Base-by-base conservation (phyloP, 1,140 invertebrate species). In the Drosophila carrolli region DNA sequence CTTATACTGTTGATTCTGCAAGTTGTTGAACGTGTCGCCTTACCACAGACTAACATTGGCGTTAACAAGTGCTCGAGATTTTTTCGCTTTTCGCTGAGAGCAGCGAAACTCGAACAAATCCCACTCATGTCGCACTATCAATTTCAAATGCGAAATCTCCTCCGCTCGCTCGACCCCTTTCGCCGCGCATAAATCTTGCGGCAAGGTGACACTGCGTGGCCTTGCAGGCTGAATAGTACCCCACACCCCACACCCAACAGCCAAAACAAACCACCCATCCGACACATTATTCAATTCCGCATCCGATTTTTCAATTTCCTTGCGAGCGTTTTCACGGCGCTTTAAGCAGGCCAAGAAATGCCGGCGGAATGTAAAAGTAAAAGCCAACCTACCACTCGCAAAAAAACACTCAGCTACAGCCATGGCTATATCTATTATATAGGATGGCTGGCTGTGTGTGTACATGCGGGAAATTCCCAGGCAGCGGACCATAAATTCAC, bases 401-500 rank as follows among this genome's bases (percentile, higher is more conserved):
- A 23, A 50, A 19, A 35, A 43, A 29, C 46, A 47, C 38, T 53
- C 47, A 37, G 50, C 40, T 58, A 57, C 38, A 54, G 32, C 40
- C 66, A 59, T 55, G 44, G 59, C 46, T 65, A 43, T 80, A 62
- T 60, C 47, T 71, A 46, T 63, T 75, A 51, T 70, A 68, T 62
- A 19, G 44, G 46, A 44, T 57, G 56, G 50, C 59, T 23, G 23
- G 2, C n/a, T 67, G 16, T 60, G 43, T 71, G 48, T 46, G 35
- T 79, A 56, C 53, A 66, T 76, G 71, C 66, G 58, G 43, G 75
- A 75, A 71, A 89, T 89, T 88, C 83, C 84, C 83, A 80, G 57
- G 80, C 68, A 86, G 63, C 72, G 65, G 77, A 65, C 80, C 81
- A 88, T 88, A 88, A 88, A 88, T 88, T 88, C 84, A 79, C 84